Evolutionary conservation across 1,140 invertebrate species (phyloP), one percentile per base, ranked within the genome.

Genomic region (Mamestra configurata): DNA sequence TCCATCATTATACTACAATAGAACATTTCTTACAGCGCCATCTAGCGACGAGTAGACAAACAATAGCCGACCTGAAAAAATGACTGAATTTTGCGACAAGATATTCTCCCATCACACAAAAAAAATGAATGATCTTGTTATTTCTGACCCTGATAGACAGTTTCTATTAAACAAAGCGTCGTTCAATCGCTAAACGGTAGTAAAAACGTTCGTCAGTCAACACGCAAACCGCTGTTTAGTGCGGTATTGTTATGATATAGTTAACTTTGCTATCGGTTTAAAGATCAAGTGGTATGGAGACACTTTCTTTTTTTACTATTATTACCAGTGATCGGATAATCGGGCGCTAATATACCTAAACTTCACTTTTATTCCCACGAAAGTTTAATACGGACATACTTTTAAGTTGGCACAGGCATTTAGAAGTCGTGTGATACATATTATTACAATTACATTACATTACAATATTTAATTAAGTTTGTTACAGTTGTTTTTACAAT

Each of bases 21-120:
- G 81, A 18, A n/a, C 77, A 37, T 81, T 90, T 90, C 81, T 87
- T 85, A 73, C 78, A 88, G 78, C 85, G 91, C 88, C 90, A 88
- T 89, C 89, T 92, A 81, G 84, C 80, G 86, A 84, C 84, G 83
- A 83, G 82, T 91, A 91, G 90, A 90, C n/a, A n/a, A 88, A 93
- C 85, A 89, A 80, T 90, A 86, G 88, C 86, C 84, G n/a, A n/a
- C 11, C 37, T 57, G 35, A 86, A 88, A 89, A 91, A 87, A 35
- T 11, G 73, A 57, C 55, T 55, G 15, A 22, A 20, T 51, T 20
- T 61, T 46, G 71, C 43, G 15, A 18, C 66, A 27, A 57, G 68
- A 77, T 86, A 90, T 90, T 90, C 89, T 85, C 84, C 79, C 77
- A 49, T 80, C 40, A 35, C 77, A 35, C 77, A 70, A 85, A 61